Conservation (phyloP, 2,888 invertebrate genomes). For the Panorpa germanica region DNA sequence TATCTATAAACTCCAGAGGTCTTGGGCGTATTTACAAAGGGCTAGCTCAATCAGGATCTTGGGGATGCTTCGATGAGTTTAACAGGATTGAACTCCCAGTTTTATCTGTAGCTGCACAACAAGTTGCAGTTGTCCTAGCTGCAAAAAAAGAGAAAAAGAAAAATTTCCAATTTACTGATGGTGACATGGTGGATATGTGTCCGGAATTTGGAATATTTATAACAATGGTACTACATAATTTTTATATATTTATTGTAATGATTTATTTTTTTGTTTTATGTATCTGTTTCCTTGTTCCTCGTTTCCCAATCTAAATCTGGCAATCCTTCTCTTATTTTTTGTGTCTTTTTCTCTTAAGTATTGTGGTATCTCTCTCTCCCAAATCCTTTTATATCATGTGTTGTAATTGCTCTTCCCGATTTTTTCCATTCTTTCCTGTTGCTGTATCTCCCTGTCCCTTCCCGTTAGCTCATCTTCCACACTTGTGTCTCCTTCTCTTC, state of each 20-base stretch:
- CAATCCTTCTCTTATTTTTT: too few relatives aligned
- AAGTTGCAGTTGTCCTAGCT: constrained; percentile 80
- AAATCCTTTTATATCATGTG: too few relatives aligned
- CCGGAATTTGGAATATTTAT: constrained; percentile 94
- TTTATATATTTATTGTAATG: constrained; percentile 1
- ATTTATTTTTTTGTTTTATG: background rate
- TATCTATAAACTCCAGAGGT: constrained; percentile 34
- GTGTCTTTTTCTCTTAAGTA: too few relatives aligned
- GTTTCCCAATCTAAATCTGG: too few relatives aligned
- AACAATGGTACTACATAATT: constrained; percentile 56
- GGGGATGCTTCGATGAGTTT: constrained; percentile 98
- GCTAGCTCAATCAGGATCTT: constrained; percentile 85
- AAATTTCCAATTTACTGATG: constrained; percentile 83
- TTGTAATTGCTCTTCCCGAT: too few relatives aligned
- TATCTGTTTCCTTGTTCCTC: too few relatives aligned
- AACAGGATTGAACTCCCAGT: constrained; percentile 90
- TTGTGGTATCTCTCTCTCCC: too few relatives aligned
- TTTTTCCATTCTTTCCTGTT: too few relatives aligned
- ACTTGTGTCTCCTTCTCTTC: too few relatives aligned
- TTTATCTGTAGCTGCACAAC: constrained; percentile 87
- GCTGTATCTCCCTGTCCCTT: too few relatives aligned
- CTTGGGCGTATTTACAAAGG: constrained; percentile 92
- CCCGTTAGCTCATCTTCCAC: too few relatives aligned
- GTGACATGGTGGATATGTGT: constrained; percentile 81
- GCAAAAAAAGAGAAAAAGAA: constrained; percentile 90